Evolutionary conservation across 1,140 invertebrate genomes (phyloP).

Genomic region (Ladona fulva): DNA sequence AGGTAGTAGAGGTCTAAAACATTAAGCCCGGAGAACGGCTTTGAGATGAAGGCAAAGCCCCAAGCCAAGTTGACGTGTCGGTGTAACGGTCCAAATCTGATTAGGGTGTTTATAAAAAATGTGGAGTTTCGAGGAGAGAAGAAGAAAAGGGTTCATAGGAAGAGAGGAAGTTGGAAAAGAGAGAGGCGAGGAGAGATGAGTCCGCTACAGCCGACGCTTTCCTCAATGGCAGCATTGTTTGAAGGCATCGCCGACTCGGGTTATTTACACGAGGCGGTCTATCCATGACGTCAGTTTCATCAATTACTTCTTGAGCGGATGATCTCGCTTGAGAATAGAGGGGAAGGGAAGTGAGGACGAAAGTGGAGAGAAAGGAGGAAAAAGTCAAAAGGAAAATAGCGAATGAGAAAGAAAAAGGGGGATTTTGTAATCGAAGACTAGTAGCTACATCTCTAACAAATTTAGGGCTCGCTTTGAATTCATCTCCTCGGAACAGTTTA

Average conservation of each 20-base stretch:
- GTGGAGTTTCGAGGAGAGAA: neutral
- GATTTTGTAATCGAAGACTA: too few species aligned
- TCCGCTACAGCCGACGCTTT: neutral
- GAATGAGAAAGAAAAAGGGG: neutral
- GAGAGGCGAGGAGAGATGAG: neutral
- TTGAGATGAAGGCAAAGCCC: too few species aligned
- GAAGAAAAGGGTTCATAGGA: neutral
- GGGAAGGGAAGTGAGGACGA: neutral
- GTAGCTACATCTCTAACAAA: too few species aligned
- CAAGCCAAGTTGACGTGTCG: too few species aligned
- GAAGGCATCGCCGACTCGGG: neutral
- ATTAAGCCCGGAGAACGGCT: too few species aligned
- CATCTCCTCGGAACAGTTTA: too few species aligned
- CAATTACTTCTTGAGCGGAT: neutral
- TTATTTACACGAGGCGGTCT: neutral
- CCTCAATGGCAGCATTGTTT: neutral
- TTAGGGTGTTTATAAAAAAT: neutral
- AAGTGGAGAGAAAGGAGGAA: neutral
- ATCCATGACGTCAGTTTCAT: constrained; percentile 1
- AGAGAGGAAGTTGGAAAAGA: neutral
- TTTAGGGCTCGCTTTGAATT: too few species aligned
- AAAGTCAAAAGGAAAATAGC: neutral
- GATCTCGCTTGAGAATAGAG: neutral
- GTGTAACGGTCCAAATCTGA: too few species aligned
- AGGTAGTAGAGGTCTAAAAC: too few species aligned